Conservation (phyloP, 2,113 vertebrate species). For the Mormoops blainvillei region DNA sequence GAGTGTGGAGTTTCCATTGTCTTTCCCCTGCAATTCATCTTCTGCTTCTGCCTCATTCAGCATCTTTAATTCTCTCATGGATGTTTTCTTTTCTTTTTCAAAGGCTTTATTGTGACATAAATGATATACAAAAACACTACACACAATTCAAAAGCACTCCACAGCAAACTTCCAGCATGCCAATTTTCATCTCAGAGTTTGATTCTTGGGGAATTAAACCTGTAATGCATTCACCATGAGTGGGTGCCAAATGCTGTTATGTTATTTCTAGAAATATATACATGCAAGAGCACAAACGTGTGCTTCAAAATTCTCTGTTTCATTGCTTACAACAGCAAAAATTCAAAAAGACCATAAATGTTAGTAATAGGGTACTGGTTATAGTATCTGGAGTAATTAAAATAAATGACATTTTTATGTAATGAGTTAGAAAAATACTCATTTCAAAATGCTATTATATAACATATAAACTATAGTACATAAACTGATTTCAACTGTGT, state of each 20-base stretch:
- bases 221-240: not conserved
- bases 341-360: not conserved
- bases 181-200: not conserved
- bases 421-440: not conserved
- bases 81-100: not conserved
- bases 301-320: not conserved
- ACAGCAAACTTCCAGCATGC: not conserved
- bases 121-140: not conserved
- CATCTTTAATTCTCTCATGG: not conserved
- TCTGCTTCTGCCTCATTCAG: not conserved
- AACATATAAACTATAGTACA: not conserved
- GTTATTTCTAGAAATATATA: not conserved
- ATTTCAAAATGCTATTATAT: not conserved
- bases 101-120: not conserved
- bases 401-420: not conserved
- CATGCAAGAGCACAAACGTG: not conserved
- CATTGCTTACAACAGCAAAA: not conserved
- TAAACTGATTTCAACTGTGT: not conserved
- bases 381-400: not conserved
- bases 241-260: not conserved
- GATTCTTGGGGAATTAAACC: not conserved
- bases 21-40: not conserved
- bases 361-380: not conserved
- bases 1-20: rapidly evolving
- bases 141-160: not conserved